Evolutionary conservation across 2,797 vertebrate species (phyloP), one percentile per base, ranked within the genome.

Genomic region (Pipistrellus nathusii): DNA sequence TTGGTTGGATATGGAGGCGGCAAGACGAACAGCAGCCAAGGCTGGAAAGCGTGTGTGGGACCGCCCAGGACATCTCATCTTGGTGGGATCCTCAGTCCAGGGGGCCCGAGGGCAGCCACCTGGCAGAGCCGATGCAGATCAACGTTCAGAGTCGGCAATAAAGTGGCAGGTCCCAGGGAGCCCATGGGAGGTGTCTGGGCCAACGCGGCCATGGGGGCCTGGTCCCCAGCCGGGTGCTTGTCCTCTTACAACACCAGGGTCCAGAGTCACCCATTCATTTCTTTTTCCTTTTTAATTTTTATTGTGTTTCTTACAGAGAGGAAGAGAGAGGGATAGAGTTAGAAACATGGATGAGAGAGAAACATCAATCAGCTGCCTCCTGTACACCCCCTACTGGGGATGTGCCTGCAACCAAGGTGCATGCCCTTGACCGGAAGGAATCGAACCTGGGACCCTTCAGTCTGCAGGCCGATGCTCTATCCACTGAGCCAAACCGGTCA

Each of bases 141-240:
- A 21, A 59, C 2, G 3, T 8, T 20, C 27, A 62, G 44, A 0
- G 25, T 27, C 7, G 0, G 8, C 41, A 6, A 8, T 7, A 3
- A 53, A 62, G 23, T 0, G 10, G 30, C 25, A 4, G 55, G 6
- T 10, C 41, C 21, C 64, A 12, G 30, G 23, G 14, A 38, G 13
- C 21, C 9, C 7, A 9, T 0, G 13, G 11, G 41, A 53, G 18
- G 27, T 1, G 15, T 68, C 66, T 25, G n/a, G 20, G 5, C 5
- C 8, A 5, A 9, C 18, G 1, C 38, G 0, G 0, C 1, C 14
- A 9, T 3, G 17, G 46, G 18, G 8, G 32, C 53, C 17, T 1
- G 27, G 35, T 57, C 59, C 30, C 51, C 17, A 4, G 30, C 21
- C 0, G n/a, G 44, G 30, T 4, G 0, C 8, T 1, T 21, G 71